Percentiles rank a stretch among this genome's conserved stretches.
Conservation (phyloP, 2,888 invertebrate species). For the Cheilosia impressa region DNA sequence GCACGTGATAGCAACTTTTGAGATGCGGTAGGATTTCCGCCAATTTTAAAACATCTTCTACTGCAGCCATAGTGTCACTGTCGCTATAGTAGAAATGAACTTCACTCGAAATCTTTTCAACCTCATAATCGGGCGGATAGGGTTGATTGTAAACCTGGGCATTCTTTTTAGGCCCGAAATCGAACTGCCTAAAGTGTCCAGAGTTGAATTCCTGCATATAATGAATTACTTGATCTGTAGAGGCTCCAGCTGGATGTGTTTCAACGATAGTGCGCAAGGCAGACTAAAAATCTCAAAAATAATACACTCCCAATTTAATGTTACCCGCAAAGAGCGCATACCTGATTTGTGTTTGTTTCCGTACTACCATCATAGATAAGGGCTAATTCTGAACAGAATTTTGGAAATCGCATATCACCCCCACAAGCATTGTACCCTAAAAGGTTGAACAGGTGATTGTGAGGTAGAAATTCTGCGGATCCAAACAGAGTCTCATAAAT, state of each 20-base stretch:
- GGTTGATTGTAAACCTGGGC: background rate
- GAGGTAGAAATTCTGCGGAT: slow-evolving; percentile 82
- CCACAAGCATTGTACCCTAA: slow-evolving; percentile 81
- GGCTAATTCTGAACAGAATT: no score
- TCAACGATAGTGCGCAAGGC: slow-evolving; percentile 76
- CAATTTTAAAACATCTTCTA: background rate
- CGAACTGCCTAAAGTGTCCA: slow-evolving; percentile 81
- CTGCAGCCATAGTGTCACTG: background rate
- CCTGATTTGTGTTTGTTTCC: no score
- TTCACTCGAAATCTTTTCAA: background rate
- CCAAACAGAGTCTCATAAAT: slow-evolving; percentile 82
- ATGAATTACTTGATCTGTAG: slow-evolving; percentile 82
- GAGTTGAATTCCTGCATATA: slow-evolving; percentile 82
- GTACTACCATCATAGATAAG: no score
- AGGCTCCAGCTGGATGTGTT: slow-evolving; percentile 82
- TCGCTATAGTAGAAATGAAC: background rate
- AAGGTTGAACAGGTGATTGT: slow-evolving; percentile 82
- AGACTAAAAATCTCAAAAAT: no score
- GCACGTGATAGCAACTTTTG: background rate
- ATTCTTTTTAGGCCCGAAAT: slow-evolving; percentile 77
- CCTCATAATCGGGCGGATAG: background rate
- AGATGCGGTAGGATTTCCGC: background rate
- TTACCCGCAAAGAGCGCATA: no score
- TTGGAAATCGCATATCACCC: no score
- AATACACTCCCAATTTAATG: no score